A percentile compares a stretch with the other conserved stretches of the same genome.
These are phyloP conservation scores for Polymixis flavicincta DNA, from an alignment of 2,888 invertebrate species.

Conservation along the genomic window DNA sequence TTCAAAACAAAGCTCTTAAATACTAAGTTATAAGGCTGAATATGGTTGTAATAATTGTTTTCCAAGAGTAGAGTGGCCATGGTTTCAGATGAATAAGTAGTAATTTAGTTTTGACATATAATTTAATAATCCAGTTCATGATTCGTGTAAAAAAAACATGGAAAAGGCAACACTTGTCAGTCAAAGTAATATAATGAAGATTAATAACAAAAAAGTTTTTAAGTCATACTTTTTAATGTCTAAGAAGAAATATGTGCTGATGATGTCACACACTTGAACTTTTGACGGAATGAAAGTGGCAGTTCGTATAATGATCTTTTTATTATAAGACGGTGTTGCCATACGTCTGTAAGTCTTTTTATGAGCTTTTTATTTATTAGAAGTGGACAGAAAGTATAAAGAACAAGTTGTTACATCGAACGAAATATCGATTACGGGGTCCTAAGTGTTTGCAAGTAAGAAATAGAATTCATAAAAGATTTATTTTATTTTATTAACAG, in stretches of 20 bases:
- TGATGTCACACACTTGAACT: slow-evolving; percentile 48
- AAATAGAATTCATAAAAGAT: not conserved
- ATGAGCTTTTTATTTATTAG: slow-evolving; percentile 5
- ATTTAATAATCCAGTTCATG: slow-evolving; percentile 68
- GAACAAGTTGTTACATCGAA: slow-evolving; percentile 1
- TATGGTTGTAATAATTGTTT: slow-evolving; percentile 12
- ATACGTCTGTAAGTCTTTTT: slow-evolving; percentile 14
- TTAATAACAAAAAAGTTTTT: slow-evolving; percentile 46
- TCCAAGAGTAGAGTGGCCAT: slow-evolving; percentile 15
- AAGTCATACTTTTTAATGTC: slow-evolving; percentile 17
- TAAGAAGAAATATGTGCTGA: slow-evolving; percentile 28
- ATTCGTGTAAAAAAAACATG: slow-evolving; percentile 58
- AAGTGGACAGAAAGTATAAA: slow-evolving; percentile 9
- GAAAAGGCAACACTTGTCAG: slow-evolving; percentile 62
- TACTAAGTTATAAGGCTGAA: not conserved
- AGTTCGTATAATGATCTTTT: slow-evolving; percentile 31
- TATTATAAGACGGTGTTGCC: slow-evolving; percentile 15
- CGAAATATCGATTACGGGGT: not conserved
- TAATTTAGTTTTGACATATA: slow-evolving; percentile 68
- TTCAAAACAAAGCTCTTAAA: slow-evolving; percentile 26
- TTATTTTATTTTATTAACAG: no score
- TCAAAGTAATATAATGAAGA: slow-evolving; percentile 59
- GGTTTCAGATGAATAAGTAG: slow-evolving; percentile 65
- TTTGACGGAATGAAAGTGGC: slow-evolving; percentile 38
- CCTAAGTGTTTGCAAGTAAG: not conserved